Conservation (phyloP, 2,888 invertebrate species). For the Trachelus stipa region DNA sequence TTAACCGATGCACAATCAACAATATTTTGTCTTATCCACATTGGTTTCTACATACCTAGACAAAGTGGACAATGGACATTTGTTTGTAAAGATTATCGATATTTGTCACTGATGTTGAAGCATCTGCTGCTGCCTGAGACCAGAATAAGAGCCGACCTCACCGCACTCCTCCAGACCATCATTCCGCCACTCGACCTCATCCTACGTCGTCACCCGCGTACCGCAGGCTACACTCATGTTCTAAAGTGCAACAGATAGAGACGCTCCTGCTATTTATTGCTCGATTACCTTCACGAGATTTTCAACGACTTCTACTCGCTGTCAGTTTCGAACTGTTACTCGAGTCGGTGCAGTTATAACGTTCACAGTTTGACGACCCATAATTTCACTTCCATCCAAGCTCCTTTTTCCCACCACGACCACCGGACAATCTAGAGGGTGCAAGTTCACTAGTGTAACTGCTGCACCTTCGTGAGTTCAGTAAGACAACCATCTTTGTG, state of each 20-base stretch:
- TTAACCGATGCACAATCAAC: neutral
- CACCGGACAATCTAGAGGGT: neutral
- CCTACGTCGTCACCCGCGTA: neutral
- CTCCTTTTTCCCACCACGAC: neutral
- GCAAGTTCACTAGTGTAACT: neutral
- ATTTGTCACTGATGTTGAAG: slow-evolving; percentile 34
- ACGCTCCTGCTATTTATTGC: neutral
- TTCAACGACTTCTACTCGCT: neutral
- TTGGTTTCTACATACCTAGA: neutral
- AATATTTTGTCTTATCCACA: neutral
- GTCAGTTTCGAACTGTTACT: neutral
- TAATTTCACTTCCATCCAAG: neutral
- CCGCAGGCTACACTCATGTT: slow-evolving; percentile 16
- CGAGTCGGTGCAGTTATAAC: neutral
- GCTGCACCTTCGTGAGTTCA: neutral
- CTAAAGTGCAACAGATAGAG: slow-evolving; percentile 24
- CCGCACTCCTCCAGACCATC: slow-evolving; percentile 4
- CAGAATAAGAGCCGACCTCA: neutral
- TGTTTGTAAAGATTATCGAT: slow-evolving; percentile 35
- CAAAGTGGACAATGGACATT: slow-evolving; percentile 32
- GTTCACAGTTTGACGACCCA: neutral
- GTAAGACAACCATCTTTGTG: neutral
- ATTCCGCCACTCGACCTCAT: neutral
- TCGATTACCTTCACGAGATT: slow-evolving; percentile 21
- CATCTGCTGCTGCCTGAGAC: slow-evolving; percentile 15